phyloP scores from a whole-genome alignment of 35 echinoderm and acorn worm species.

The Apostichopus japonicus region DNA sequence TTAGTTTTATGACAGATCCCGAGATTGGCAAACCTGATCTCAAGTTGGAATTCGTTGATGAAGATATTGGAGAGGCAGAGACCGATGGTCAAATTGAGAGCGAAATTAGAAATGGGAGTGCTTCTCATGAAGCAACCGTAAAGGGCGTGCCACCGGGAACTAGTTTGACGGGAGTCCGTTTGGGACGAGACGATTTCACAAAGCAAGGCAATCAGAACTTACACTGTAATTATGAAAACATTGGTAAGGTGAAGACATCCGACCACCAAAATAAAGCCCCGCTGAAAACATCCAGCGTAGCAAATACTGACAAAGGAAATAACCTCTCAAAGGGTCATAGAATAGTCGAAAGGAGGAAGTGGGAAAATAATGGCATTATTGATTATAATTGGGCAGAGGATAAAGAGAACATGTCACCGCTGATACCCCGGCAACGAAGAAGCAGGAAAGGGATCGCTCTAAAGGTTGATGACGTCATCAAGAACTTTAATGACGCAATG shows the following conservation, averaged over 20 bases:
- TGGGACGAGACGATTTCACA: background rate
- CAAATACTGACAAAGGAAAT: background rate
- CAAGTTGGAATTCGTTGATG: background rate
- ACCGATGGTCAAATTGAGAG: background rate
- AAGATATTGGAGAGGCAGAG: background rate
- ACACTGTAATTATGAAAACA: background rate
- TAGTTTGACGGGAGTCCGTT: background rate
- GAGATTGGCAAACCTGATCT: background rate
- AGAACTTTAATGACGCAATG: conserved; percentile 27
- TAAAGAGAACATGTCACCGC: conserved; percentile 10
- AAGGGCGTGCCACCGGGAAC: background rate
- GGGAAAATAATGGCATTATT: background rate
- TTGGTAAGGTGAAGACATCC: background rate
- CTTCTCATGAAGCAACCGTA: background rate
- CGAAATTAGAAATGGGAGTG: background rate
- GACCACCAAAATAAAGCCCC: background rate
- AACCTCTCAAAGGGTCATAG: background rate
- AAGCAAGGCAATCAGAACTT: background rate
- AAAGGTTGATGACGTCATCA: conserved; percentile 7
- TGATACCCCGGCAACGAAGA: conserved; percentile 10
- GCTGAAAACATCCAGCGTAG: background rate
- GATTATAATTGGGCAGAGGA: background rate
- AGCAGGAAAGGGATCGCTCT: conserved; percentile 20
- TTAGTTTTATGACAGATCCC: background rate
- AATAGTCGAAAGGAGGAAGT: background rate